These are phyloP conservation scores for Scyliorhinus canicula DNA, from an alignment of 2,797 vertebrate species.

Conservation along the genomic window DNA sequence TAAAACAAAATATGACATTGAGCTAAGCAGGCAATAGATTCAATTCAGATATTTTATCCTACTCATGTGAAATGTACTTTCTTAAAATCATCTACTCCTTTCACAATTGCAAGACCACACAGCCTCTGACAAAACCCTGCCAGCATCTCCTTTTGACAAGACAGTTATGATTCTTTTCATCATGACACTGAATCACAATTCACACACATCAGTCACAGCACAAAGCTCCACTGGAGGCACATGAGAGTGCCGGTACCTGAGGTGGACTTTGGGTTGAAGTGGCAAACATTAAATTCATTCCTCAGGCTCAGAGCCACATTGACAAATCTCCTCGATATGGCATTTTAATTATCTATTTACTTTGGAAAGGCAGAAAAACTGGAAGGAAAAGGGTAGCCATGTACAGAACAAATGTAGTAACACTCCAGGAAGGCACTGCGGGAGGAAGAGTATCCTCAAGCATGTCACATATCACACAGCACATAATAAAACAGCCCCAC, in stretches of 20 bases:
- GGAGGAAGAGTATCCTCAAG: not conserved
- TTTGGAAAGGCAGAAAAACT: not conserved
- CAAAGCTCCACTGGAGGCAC: not conserved
- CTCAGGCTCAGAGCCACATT: not conserved
- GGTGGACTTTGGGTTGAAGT: not conserved
- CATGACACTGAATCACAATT: not conserved
- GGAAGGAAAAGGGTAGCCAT: not conserved
- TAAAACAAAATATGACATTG: not conserved
- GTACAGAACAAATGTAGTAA: not conserved
- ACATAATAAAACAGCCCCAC: not conserved
- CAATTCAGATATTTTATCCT: not conserved
- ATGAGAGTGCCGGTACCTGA: not conserved
- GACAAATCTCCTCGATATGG: not conserved
- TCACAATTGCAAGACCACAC: not conserved
- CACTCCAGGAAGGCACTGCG: not conserved
- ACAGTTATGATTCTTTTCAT: not conserved
- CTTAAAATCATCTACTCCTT: not conserved
- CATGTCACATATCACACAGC: not conserved
- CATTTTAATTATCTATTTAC: constrained; percentile 11
- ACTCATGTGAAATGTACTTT: not conserved
- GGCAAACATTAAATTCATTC: not conserved
- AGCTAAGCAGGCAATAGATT: not conserved
- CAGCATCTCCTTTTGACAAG: not conserved
- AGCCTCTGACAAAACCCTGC: not conserved
- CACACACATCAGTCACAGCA: not conserved